Percentiles rank a stretch among this genome's conserved stretches.
phyloP scores from a whole-genome alignment of 1,140 invertebrate genomes.

The Antheraea pernyi region DNA sequence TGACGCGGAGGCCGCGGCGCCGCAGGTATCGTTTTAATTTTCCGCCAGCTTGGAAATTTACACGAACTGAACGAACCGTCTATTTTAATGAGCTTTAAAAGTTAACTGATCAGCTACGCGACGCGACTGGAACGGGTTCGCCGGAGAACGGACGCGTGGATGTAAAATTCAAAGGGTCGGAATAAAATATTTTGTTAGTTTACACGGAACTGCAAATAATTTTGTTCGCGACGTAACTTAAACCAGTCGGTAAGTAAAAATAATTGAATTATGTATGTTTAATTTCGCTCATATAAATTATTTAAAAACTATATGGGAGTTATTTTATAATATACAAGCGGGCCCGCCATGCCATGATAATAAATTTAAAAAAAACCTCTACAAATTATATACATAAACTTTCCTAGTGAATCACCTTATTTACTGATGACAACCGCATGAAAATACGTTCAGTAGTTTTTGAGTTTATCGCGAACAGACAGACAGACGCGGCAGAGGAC shows the following conservation, averaged over 20 bases:
- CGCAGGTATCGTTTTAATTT: constrained; percentile 76
- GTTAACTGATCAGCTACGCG: constrained; percentile 65
- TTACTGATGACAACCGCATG: no score
- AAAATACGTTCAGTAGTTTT: no score
- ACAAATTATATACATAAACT: no score
- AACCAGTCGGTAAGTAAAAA: neutral
- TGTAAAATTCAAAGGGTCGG: constrained; percentile 5
- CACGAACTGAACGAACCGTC: constrained; percentile 71
- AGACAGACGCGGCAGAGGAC: no score
- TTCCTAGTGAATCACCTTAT: no score
- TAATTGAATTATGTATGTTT: no score
- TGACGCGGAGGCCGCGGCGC: constrained; percentile 38
- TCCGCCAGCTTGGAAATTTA: constrained; percentile 70
- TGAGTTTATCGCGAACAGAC: no score
- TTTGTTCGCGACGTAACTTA: neutral
- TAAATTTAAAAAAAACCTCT: no score
- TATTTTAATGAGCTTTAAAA: constrained; percentile 78
- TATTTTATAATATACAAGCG: no score
- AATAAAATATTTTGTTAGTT: neutral
- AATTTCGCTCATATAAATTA: no score
- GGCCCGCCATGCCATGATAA: no score
- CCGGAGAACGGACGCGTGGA: constrained; percentile 20
- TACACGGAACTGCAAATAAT: neutral
- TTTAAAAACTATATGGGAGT: no score
- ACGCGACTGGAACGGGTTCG: constrained; percentile 23